A percentile compares a stretch with the other conserved stretches of the same genome.
Conservation (phyloP, 1,140 invertebrate genomes). For the Bicyclus anynana region DNA sequence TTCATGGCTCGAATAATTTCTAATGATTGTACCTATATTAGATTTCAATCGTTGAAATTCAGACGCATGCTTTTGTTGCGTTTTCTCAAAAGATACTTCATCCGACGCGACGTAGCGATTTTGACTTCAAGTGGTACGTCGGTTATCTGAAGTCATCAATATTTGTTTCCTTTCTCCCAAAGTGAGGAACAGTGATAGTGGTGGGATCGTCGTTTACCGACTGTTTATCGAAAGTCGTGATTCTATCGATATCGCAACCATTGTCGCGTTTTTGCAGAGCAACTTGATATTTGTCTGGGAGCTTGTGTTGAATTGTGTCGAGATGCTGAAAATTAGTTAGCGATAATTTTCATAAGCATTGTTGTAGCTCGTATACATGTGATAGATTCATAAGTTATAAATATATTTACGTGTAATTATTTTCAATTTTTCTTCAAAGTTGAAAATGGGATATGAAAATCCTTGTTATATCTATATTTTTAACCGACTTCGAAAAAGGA, state of each 20-base stretch:
- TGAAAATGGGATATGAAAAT: too few relatives aligned
- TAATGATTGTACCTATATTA: neutral
- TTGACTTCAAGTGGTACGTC: neutral
- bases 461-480: too few relatives aligned
- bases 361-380: too few relatives aligned
- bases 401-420: too few relatives aligned
- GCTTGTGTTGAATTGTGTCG: neutral
- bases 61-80: neutral
- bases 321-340: neutral
- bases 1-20: neutral
- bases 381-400: too few relatives aligned
- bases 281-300: constrained; percentile 31
- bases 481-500: too few relatives aligned
- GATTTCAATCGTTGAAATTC: neutral
- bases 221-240: constrained; percentile 55
- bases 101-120: neutral
- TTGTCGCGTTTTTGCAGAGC: constrained; percentile 48
- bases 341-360: neutral
- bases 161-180: constrained; percentile 13
- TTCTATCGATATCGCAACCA: constrained; percentile 46
- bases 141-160: constrained; percentile 11
- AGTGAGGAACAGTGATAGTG: constrained; percentile 10
- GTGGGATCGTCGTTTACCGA: constrained; percentile 9
- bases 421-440: too few relatives aligned
- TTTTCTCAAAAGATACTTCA: neutral